Conservation (phyloP, 1,140 invertebrate genomes). For the Musca vetustissima region DNA sequence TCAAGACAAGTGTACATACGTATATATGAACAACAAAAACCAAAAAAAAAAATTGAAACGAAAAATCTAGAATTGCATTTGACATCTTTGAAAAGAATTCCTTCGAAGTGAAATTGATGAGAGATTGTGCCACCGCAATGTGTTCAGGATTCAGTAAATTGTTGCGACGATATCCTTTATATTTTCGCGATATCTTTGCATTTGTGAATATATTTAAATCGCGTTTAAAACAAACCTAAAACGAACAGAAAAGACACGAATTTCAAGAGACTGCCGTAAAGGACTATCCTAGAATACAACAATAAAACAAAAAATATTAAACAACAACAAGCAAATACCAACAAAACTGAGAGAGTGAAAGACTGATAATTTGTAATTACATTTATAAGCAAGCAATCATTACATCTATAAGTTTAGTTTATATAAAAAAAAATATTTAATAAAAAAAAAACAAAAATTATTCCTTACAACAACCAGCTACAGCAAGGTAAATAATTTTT, state of each 20-base stretch:
- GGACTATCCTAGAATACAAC: background rate
- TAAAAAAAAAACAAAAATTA: too few species aligned
- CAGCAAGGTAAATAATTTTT: background rate
- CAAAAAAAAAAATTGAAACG: background rate
- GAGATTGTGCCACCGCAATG: constrained; percentile 37
- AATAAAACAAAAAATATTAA: too few species aligned
- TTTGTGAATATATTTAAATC: constrained; percentile 54
- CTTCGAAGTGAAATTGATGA: background rate
- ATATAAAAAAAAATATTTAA: background rate
- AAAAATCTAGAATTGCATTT: constrained; percentile 6
- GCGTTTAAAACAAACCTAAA: constrained; percentile 43
- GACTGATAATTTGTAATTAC: background rate
- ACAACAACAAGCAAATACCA: background rate
- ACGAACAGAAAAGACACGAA: background rate
- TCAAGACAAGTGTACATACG: background rate
- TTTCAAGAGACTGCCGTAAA: too few species aligned
- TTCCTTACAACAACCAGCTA: background rate
- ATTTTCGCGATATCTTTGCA: constrained; percentile 53
- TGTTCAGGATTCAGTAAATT: constrained; percentile 46
- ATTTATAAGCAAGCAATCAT: background rate
- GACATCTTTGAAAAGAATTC: background rate
- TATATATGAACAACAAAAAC: background rate
- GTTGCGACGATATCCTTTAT: constrained; percentile 47
- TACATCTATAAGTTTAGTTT: background rate
- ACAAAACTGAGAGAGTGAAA: background rate